Evolutionary conservation across 1,140 invertebrate species (phyloP).

Genomic region (Platyscapa corneri): DNA sequence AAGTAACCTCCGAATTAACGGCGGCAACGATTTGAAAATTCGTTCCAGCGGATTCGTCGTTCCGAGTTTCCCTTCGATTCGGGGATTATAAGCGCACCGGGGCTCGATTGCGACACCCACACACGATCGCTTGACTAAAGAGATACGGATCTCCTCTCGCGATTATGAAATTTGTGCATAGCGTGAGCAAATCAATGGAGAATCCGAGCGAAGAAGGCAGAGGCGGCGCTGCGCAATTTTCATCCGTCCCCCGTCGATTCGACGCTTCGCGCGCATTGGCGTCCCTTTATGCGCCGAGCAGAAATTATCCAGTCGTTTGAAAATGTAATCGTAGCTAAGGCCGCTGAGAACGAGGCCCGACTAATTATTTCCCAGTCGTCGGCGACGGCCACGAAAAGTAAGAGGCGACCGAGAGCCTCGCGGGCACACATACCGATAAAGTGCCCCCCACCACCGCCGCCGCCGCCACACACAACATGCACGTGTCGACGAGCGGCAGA

Average conservation of each 20-base stretch:
- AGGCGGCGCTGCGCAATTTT: not conserved
- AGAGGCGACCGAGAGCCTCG: not conserved
- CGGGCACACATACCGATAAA: not conserved
- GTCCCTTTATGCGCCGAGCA: not conserved
- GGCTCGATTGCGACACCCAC: too few species aligned
- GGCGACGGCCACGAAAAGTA: too few species aligned
- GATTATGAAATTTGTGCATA: not conserved
- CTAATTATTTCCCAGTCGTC: not conserved
- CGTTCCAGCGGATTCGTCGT: too few species aligned
- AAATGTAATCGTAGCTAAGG: not conserved
- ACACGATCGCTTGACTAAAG: too few species aligned
- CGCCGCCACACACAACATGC: not conserved
- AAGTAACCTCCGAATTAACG: too few species aligned
- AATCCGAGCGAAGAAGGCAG: not conserved
- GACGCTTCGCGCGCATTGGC: not conserved
- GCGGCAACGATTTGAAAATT: too few species aligned
- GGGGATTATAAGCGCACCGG: too few species aligned
- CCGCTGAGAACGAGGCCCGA: not conserved
- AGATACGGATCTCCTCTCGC: not conserved
- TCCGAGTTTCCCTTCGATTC: too few species aligned
- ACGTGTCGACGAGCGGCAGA: not conserved
- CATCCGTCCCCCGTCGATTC: not conserved
- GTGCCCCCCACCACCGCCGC: not conserved
- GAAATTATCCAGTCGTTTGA: not conserved
- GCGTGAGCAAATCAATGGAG: not conserved